Evolutionary conservation across 2,888 invertebrate genomes (phyloP).

Genomic region (Heteropelma amictum): DNA sequence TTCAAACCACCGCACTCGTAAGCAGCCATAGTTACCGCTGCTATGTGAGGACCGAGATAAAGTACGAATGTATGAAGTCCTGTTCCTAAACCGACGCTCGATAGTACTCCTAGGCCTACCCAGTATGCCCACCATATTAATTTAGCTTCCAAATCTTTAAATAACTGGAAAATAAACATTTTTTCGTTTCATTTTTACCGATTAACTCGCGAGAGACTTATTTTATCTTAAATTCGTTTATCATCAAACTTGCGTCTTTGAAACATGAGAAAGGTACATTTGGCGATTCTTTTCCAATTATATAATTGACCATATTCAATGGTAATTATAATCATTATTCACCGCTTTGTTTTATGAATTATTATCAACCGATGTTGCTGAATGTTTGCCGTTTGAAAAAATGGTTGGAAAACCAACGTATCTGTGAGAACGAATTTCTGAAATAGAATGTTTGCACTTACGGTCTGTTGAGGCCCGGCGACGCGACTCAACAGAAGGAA

Average conservation of each 20-base stretch:
- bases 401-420: no score
- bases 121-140: constrained; percentile 91
- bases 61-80: constrained; percentile 99
- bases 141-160: constrained; percentile 74
- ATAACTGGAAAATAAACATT: constrained; percentile 62
- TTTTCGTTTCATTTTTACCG: not conserved
- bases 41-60: constrained; percentile 99
- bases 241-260: no score
- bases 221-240: no score
- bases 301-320: no score
- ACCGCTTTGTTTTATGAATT: no score
- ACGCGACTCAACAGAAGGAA: constrained; percentile 71
- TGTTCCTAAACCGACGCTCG: constrained; percentile 98
- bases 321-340: no score
- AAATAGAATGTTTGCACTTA: no score
- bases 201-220: not conserved
- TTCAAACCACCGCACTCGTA: constrained; percentile 97
- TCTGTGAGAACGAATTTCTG: no score
- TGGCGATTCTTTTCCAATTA: no score
- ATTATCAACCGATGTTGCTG: no score
- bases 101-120: constrained; percentile 95
- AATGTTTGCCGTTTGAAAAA: no score
- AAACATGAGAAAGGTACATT: no score
- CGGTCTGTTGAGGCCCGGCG: constrained; percentile 75
- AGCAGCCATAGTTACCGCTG: constrained; percentile 97